A percentile compares a stretch with the other conserved stretches of the same genome.
Evolutionary conservation across 1,140 invertebrate species (phyloP).

Genomic region (Drosophila quadrilineata): DNA sequence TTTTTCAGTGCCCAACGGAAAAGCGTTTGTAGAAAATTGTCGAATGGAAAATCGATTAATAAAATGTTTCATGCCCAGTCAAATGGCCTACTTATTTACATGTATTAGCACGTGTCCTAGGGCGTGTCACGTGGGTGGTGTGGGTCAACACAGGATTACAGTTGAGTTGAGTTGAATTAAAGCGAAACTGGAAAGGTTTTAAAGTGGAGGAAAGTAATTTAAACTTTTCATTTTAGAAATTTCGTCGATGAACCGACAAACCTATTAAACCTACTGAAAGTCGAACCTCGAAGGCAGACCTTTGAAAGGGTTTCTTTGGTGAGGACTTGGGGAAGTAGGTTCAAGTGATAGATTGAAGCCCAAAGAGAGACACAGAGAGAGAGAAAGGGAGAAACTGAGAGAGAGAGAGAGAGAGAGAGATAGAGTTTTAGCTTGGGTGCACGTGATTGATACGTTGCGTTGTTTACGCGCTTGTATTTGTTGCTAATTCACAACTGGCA

Average conservation of each 20-base stretch:
- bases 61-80: constrained; percentile 44
- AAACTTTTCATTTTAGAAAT: too few species aligned
- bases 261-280: too few species aligned
- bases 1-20: too few species aligned
- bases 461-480: constrained; percentile 29
- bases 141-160: constrained; percentile 5
- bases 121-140: constrained; percentile 2
- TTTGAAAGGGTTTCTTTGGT: too few species aligned
- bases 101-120: constrained; percentile 23
- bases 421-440: not conserved
- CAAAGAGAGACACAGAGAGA: not conserved
- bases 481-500: constrained; percentile 34
- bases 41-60: constrained; percentile 59
- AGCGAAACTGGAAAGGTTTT: too few species aligned
- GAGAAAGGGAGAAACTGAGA: not conserved
- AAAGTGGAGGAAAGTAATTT: too few species aligned
- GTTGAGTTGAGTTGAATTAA: not conserved
- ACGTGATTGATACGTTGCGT: constrained; percentile 45
- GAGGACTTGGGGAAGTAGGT: too few species aligned
- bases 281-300: too few species aligned
- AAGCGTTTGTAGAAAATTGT: constrained; percentile 26
- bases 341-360: too few species aligned
- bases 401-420: not conserved
- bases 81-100: constrained; percentile 69
- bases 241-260: too few species aligned